These are phyloP conservation scores for Papilio gigon DNA, from an alignment of 2,888 invertebrate species.

Conservation along the genomic window DNA sequence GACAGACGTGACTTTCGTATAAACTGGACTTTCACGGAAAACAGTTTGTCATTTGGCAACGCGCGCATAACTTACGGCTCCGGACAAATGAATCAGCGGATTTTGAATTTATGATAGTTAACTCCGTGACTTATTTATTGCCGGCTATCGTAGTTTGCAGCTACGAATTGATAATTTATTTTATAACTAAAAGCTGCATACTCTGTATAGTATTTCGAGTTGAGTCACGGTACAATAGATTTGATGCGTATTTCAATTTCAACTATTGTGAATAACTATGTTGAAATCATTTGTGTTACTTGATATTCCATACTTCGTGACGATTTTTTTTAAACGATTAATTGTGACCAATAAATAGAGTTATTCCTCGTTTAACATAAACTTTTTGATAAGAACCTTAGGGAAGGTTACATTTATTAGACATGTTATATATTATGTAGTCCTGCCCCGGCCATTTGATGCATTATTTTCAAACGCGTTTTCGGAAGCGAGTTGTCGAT, in stretches of 20 bases:
- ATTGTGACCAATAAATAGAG: too few relatives aligned
- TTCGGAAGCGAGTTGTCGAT: too few relatives aligned
- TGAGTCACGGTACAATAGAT: conserved; percentile 21
- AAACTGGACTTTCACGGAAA: conserved; percentile 22
- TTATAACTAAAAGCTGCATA: conserved; percentile 26
- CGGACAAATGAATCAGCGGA: conserved; percentile 65
- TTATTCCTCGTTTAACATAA: too few relatives aligned
- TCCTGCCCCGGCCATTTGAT: too few relatives aligned
- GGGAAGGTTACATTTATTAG: too few relatives aligned
- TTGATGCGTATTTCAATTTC: background rate
- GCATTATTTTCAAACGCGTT: too few relatives aligned
- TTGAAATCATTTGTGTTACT: too few relatives aligned
- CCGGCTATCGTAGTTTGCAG: conserved; percentile 43
- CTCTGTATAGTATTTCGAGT: conserved; percentile 27
- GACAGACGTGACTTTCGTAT: background rate
- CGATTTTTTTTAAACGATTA: too few relatives aligned
- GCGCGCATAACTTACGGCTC: conserved; percentile 62
- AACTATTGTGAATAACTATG: background rate
- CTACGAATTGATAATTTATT: conserved; percentile 39
- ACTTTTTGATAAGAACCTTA: too few relatives aligned
- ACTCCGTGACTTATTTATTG: conserved; percentile 56
- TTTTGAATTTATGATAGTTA: conserved; percentile 63
- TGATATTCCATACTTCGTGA: too few relatives aligned
- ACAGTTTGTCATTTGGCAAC: conserved; percentile 62
- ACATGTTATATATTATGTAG: too few relatives aligned